Evolutionary conservation across 2,888 invertebrate species (phyloP), one percentile per base, ranked within the genome.

Genomic region (Anorthoa munda): DNA sequence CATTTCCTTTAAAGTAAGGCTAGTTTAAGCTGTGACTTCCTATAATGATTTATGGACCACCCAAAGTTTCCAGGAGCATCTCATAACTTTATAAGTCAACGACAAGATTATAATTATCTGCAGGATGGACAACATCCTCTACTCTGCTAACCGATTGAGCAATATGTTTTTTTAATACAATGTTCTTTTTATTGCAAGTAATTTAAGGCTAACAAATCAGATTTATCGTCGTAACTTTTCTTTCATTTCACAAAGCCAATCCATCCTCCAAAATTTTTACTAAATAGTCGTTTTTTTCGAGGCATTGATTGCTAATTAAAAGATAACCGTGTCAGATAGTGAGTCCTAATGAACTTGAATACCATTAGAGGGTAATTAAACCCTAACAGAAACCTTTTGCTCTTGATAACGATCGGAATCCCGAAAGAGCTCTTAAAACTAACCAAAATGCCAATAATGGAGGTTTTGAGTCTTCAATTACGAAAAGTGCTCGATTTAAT

Each of bases 381-480:
- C 48, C 51, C 12, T 45, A 58, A 63, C 31, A 11, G 13, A 61
- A 65, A n/a, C n/a, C 4, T 46, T 21, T 17, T 60, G 0, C 18
- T 13, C n/a, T 45, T 46, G 53, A 77, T 72, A 66, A 71, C 2
- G 17, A 78, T 63, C 63, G n/a, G 18, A 26, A 45, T 61, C 59
- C 61, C 39, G 26, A 66, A 66, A 48, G 18, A 55, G 46, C 56
- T 51, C 31, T 67, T 72, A 64, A 61, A 51, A 59, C 55, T 15
- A 48, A 66, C 55, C 26, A 60, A 68, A 79, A 75, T 48, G 58
- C 15, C 75, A 55, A 56, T 75, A 45, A 69, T 23, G 17, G n/a
- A 48, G 59, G 45, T 69, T 74, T 76, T 53, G 66, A 61, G 66
- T 70, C 56, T 68, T 17, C 64, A 83, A 79, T 78, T 71, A 75